Evolutionary conservation across 1,140 invertebrate genomes (phyloP).

Genomic region (Tetragonula clypearis): DNA sequence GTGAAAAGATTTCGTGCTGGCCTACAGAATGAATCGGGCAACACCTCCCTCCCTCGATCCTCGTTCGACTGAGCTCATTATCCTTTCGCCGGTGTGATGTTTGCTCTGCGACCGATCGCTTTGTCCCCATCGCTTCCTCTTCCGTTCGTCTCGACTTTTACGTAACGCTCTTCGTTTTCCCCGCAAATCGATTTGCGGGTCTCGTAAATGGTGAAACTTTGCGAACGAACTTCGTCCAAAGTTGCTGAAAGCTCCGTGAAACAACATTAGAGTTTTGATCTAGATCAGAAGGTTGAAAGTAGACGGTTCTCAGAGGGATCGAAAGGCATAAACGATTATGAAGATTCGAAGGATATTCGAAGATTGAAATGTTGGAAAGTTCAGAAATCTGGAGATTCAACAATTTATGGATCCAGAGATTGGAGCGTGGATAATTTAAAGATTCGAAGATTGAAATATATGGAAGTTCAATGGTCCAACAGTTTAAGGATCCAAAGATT

Average conservation of each 20-base stretch:
- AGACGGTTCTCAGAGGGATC: too few relatives aligned
- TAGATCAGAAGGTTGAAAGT: too few relatives aligned
- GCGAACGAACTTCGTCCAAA: not conserved
- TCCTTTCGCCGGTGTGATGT: constrained; percentile 7
- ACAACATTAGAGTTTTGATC: too few relatives aligned
- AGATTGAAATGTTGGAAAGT: too few relatives aligned
- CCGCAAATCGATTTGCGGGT: not conserved
- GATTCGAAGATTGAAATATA: not conserved
- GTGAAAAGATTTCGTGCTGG: constrained; percentile 35
- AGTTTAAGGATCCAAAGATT: not conserved
- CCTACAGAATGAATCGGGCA: not conserved
- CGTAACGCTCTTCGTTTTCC: not conserved
- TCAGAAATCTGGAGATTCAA: too few relatives aligned
- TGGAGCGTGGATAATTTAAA: too few relatives aligned
- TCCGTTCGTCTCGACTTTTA: constrained; percentile 5
- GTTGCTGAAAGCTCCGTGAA: too few relatives aligned
- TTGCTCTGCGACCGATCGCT: not conserved
- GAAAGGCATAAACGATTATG: too few relatives aligned
- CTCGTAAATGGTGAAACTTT: not conserved
- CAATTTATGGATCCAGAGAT: too few relatives aligned
- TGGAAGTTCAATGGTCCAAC: too few relatives aligned
- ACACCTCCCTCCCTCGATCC: not conserved
- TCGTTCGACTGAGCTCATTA: constrained; percentile 24
- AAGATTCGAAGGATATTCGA: too few relatives aligned
- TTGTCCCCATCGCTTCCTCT: constrained; percentile 21